phyloP scores from a whole-genome alignment of 2,113 vertebrate genomes.

The Morphnarchus princeps region DNA sequence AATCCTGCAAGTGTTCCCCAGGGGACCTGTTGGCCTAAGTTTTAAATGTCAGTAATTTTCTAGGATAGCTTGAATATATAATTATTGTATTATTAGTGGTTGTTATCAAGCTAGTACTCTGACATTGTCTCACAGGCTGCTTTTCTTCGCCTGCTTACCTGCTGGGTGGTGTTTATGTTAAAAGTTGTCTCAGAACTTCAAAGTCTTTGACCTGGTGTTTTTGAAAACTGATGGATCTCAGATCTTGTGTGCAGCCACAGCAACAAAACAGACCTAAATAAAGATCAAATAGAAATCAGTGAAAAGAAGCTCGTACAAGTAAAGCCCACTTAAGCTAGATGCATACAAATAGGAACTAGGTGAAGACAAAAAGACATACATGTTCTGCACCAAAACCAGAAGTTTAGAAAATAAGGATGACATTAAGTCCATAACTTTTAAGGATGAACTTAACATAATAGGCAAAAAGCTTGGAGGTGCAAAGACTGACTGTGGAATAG shows the following conservation, averaged over 20 bases:
- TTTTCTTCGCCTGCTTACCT: not conserved
- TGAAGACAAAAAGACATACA: not conserved
- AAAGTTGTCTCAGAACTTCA: not conserved
- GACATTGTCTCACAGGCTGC: not conserved
- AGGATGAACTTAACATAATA: not conserved
- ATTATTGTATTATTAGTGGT: not conserved
- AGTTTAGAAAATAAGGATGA: not conserved
- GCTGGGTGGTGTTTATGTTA: not conserved
- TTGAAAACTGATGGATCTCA: not conserved
- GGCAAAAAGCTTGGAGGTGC: not conserved
- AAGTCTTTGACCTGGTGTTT: not conserved
- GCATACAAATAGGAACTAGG: not conserved
- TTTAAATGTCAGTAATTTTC: not conserved
- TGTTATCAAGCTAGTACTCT: not conserved
- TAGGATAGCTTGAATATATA: not conserved
- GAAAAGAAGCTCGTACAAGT: not conserved
- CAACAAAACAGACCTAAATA: not conserved
- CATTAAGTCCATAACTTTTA: not conserved
- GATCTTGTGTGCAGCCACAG: not conserved
- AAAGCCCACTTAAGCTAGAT: not conserved
- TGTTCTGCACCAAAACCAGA: not conserved
- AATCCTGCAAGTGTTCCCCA: not conserved
- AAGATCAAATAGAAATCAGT: not conserved
- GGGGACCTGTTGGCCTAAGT: not conserved
- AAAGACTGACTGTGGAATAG: not conserved